These are phyloP conservation scores for Ia io DNA, from an alignment of 2,113 vertebrate genomes.

Conservation along the genomic window DNA sequence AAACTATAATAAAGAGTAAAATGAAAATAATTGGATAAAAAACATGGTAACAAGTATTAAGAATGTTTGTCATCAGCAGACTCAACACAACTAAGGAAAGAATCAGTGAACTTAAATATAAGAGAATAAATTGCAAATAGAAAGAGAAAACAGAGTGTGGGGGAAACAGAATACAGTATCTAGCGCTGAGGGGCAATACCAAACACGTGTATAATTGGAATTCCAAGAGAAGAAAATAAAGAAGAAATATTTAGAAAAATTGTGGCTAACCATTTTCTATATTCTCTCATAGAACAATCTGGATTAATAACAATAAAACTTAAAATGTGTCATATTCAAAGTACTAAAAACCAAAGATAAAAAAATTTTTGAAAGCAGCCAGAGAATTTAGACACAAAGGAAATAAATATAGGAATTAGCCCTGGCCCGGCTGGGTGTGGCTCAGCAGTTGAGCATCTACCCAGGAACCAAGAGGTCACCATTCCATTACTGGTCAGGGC, in stretches of 20 bases:
- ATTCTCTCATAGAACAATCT: background rate
- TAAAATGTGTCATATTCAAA: background rate
- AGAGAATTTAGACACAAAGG: background rate
- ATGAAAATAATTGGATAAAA: background rate
- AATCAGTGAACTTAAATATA: background rate
- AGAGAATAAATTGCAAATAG: background rate
- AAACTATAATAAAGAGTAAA: background rate
- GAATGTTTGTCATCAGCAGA: background rate
- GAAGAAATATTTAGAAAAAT: background rate
- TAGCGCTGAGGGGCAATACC: background rate
- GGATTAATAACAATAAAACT: background rate
- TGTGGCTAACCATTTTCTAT: background rate
- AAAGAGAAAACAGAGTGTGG: background rate
- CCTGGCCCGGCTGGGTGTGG: too few species aligned
- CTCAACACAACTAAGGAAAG: background rate
- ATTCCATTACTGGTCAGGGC: too few species aligned
- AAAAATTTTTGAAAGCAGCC: background rate
- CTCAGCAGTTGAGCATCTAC: too few species aligned
- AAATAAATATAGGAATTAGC: background rate
- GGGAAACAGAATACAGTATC: background rate
- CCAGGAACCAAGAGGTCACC: too few species aligned
- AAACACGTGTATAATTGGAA: background rate
- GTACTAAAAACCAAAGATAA: background rate
- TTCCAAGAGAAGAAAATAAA: background rate
- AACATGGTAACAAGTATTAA: constrained; percentile 13